These are phyloP conservation scores for Cyanoliseus patagonus DNA, from an alignment of 2,113 vertebrate species.

Conservation along the genomic window DNA sequence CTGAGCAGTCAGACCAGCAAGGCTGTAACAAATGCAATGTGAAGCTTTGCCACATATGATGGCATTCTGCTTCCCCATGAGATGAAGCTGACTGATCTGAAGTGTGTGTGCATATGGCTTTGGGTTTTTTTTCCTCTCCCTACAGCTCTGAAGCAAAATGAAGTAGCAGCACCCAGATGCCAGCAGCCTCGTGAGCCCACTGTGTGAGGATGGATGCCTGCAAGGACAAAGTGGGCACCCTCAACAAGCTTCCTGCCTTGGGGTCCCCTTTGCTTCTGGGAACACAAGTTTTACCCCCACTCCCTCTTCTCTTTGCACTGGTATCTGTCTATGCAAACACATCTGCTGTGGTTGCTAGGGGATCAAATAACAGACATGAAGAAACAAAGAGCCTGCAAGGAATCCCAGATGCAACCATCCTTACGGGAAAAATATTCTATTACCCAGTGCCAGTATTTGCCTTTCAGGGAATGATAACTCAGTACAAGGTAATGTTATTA, in stretches of 20 bases:
- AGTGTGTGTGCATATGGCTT: accelerated
- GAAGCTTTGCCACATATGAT: not conserved
- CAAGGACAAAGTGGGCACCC: accelerated
- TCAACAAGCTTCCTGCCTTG: not conserved
- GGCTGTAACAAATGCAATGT: accelerated
- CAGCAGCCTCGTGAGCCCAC: accelerated
- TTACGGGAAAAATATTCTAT: conserved; percentile 43
- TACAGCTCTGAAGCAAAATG: not conserved
- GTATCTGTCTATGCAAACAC: not conserved
- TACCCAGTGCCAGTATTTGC: conserved; percentile 16
- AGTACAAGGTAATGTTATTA: conserved; percentile 51
- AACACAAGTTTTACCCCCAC: not conserved
- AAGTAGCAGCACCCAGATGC: not conserved
- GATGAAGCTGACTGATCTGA: not conserved
- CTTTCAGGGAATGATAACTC: not conserved
- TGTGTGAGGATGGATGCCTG: not conserved
- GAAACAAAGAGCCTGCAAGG: not conserved
- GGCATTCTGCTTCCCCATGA: not conserved
- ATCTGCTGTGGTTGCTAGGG: not conserved
- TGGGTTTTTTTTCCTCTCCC: not conserved
- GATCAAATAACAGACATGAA: not conserved
- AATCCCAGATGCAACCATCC: conserved; percentile 5
- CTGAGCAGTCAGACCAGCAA: not conserved
- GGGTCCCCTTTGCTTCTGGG: not conserved
- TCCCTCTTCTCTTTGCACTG: not conserved